A percentile compares a stretch with the other conserved stretches of the same genome.
Conservation (phyloP, 2,888 invertebrate genomes). For the Callosobruchus maculatus region DNA sequence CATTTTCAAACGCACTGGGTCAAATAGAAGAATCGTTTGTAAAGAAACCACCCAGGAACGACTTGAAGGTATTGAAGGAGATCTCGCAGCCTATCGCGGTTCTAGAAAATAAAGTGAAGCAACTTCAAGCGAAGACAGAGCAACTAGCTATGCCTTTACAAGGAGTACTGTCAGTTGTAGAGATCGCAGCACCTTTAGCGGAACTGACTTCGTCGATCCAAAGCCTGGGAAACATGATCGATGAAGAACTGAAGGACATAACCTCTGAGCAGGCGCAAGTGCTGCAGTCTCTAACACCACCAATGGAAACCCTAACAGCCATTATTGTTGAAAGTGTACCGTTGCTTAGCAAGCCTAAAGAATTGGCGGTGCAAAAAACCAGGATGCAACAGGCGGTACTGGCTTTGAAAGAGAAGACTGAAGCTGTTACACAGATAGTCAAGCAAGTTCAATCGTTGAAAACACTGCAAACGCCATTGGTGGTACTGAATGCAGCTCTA, state of each 20-base stretch:
- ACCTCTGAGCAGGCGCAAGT: slow-evolving; percentile 2
- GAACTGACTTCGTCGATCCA: slow-evolving; percentile 6
- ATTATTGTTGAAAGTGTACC: slow-evolving; percentile 19
- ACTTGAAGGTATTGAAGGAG: slow-evolving; percentile 1
- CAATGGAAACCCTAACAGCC: slow-evolving; percentile 24
- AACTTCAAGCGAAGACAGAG: background rate
- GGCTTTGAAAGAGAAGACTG: slow-evolving; percentile 18
- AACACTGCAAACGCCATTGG: background rate
- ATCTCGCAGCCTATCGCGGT: background rate
- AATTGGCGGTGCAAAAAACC: slow-evolving; percentile 15
- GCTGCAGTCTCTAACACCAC: slow-evolving; percentile 17
- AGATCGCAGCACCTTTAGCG: slow-evolving; percentile 14
- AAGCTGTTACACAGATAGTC: slow-evolving; percentile 5
- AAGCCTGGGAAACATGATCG: slow-evolving; percentile 2
- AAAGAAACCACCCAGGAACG: background rate
- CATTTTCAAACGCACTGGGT: slow-evolving; percentile 11
- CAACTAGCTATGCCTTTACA: slow-evolving; percentile 7
- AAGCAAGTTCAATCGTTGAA: background rate
- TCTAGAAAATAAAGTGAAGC: background rate
- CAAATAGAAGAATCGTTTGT: slow-evolving; percentile 5
- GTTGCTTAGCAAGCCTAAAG: slow-evolving; percentile 16
- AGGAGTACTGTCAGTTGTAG: slow-evolving; percentile 18
- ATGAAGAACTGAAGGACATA: slow-evolving; percentile 9
- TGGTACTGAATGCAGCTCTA: background rate
- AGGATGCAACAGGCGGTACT: slow-evolving; percentile 17